Conservation (phyloP, 2,797 vertebrate genomes). For the Bucorvus abyssinicus region DNA sequence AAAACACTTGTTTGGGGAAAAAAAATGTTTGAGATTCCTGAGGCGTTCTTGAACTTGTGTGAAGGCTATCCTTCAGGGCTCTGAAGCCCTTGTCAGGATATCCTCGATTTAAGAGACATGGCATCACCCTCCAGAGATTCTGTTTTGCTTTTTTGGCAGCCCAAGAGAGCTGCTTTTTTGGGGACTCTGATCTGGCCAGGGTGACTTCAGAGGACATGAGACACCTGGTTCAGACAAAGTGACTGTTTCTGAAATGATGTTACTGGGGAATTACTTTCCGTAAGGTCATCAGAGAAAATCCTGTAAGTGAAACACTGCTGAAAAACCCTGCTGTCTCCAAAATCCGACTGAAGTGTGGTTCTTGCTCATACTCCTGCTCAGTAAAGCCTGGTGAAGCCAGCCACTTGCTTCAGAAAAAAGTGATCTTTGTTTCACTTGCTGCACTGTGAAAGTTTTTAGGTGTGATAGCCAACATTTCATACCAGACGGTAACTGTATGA, state of each 20-base stretch:
- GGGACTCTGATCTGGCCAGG: not conserved
- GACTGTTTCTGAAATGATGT: not conserved
- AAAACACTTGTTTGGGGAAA: not conserved
- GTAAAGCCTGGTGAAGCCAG: not conserved
- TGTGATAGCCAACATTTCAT: not conserved
- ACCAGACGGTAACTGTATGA: fast-evolving
- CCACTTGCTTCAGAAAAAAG: not conserved
- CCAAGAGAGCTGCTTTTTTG: not conserved
- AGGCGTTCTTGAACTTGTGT: not conserved
- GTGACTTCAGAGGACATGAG: not conserved
- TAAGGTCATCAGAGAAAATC: not conserved
- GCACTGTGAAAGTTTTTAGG: not conserved
- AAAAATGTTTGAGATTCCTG: not conserved
- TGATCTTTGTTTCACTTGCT: not conserved
- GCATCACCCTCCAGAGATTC: not conserved
- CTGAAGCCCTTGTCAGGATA: not conserved
- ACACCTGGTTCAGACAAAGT: not conserved
- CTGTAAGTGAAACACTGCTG: not conserved
- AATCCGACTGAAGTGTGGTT: not conserved
- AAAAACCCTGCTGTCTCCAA: not conserved
- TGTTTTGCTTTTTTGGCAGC: not conserved
- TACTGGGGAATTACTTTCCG: not conserved
- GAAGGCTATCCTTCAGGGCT: not conserved
- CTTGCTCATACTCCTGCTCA: not conserved
- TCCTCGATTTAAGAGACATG: not conserved